Percentiles rank a stretch among this genome's conserved stretches.
Conservation (phyloP, 2,113 vertebrate genomes). For the Cromileptes altivelis region DNA sequence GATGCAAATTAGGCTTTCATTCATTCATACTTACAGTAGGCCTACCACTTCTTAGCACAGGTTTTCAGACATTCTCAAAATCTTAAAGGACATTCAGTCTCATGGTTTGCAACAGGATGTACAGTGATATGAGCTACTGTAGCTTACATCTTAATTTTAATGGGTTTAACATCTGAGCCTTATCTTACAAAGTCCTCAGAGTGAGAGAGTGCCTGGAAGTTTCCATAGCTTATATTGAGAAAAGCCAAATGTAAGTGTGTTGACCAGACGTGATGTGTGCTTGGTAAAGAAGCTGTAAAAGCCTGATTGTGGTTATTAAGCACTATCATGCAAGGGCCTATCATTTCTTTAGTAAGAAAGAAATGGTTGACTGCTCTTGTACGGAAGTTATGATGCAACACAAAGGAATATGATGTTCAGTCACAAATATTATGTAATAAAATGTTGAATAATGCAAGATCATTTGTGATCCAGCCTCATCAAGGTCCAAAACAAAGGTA, state of each 20-base stretch:
- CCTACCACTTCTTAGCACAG: too few species aligned
- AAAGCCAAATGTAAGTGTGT: not conserved
- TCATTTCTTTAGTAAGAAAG: not conserved
- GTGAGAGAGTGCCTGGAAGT: not conserved
- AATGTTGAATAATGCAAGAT: not conserved
- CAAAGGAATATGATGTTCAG: not conserved
- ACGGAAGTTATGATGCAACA: not conserved
- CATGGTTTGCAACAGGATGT: too few species aligned
- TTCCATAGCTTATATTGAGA: not conserved
- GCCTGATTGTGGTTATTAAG: not conserved
- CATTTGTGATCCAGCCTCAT: not conserved
- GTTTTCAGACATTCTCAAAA: too few species aligned
- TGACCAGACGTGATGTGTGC: not conserved
- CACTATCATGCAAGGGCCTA: not conserved
- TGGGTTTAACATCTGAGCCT: not conserved
- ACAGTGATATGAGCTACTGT: too few species aligned
- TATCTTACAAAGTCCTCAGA: not conserved
- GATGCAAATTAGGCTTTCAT: not conserved
- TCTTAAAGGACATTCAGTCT: too few species aligned
- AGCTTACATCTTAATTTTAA: not conserved
- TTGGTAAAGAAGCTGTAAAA: slow-evolving; percentile 18
- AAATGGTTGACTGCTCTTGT: not conserved
- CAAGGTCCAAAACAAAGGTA: slow-evolving; percentile 1
- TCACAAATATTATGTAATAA: not conserved
- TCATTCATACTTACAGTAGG: too few species aligned